Conservation (phyloP, 2,888 invertebrate species). For the Endomychus coccineus region DNA sequence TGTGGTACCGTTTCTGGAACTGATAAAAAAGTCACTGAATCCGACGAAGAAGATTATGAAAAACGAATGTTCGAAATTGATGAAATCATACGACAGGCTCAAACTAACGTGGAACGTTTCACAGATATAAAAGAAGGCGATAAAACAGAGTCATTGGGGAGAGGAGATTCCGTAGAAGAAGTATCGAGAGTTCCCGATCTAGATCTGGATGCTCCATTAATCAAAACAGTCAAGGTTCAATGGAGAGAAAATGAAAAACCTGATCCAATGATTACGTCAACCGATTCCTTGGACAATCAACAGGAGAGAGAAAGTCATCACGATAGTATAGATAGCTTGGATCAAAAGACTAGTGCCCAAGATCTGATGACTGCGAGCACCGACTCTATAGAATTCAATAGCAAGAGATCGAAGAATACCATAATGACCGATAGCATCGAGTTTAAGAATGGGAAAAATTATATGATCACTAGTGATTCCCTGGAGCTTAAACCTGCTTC, state of each 20-base stretch:
- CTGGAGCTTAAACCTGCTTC: conserved; percentile 41
- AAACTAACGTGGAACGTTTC: conserved; percentile 58
- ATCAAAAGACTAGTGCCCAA: conserved; percentile 50
- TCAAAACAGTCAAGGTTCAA: conserved; percentile 41
- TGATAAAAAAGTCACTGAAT: conserved; percentile 54
- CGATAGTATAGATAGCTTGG: conserved; percentile 62
- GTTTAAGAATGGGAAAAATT: conserved; percentile 39
- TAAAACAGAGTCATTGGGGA: conserved; percentile 48
- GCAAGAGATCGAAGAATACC: conserved; percentile 36
- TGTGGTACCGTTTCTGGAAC: conserved; percentile 55
- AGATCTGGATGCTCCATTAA: conserved; percentile 43
- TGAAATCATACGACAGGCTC: conserved; percentile 60
- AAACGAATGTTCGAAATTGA: conserved; percentile 61
- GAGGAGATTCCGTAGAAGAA: conserved; percentile 49
- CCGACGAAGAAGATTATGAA: conserved; percentile 54
- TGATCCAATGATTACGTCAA: conserved; percentile 54
- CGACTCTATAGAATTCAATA: conserved; percentile 48
- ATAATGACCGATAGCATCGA: conserved; percentile 54
- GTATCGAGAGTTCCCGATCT: conserved; percentile 49
- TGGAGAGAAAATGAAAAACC: conserved; percentile 39
- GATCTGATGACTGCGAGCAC: conserved; percentile 54
- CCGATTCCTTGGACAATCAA: conserved; percentile 56
- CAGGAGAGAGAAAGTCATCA: conserved; percentile 45
- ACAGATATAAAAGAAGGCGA: conserved; percentile 52
- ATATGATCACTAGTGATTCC: conserved; percentile 48